phyloP scores from a whole-genome alignment of 2,888 invertebrate genomes.

The Mycalesis mineus region DNA sequence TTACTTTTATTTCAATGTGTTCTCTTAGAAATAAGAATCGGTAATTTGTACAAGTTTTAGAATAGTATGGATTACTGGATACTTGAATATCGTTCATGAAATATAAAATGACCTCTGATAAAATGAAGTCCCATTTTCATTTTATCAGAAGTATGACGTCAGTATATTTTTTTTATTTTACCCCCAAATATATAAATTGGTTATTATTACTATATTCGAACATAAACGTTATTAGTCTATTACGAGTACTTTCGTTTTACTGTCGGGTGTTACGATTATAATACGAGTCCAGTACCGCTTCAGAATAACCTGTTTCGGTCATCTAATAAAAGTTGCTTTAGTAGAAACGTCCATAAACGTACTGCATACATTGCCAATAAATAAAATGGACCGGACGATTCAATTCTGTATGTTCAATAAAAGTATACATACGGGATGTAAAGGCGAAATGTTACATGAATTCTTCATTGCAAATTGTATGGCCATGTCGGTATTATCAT shows the following conservation, averaged over 20 bases:
- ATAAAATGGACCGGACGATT: constrained; percentile 62
- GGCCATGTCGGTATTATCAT: constrained; percentile 77
- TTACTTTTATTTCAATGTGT: too few species aligned
- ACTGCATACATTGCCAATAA: constrained; percentile 52
- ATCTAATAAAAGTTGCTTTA: constrained; percentile 39
- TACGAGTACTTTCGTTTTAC: constrained; percentile 5
- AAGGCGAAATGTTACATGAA: constrained; percentile 68
- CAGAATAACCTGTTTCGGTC: constrained; percentile 28
- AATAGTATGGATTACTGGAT: too few species aligned
- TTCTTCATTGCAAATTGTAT: constrained; percentile 77
- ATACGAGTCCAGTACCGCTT: constrained; percentile 17
- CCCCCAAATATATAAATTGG: too few species aligned
- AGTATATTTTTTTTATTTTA: too few species aligned
- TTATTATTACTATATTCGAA: background rate
- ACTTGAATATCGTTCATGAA: too few species aligned
- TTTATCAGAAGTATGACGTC: too few species aligned
- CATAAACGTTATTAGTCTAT: too few species aligned
- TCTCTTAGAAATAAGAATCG: too few species aligned
- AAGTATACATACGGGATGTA: constrained; percentile 67
- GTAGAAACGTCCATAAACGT: constrained; percentile 41
- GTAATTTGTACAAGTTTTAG: too few species aligned
- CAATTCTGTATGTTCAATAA: constrained; percentile 67
- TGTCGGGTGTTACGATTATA: constrained; percentile 9
- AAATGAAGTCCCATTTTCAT: too few species aligned
- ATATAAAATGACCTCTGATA: too few species aligned